Percentiles rank a stretch among this genome's conserved stretches.
Evolutionary conservation across 1,140 invertebrate genomes (phyloP).

Genomic region (Lepidurus arcticus): DNA sequence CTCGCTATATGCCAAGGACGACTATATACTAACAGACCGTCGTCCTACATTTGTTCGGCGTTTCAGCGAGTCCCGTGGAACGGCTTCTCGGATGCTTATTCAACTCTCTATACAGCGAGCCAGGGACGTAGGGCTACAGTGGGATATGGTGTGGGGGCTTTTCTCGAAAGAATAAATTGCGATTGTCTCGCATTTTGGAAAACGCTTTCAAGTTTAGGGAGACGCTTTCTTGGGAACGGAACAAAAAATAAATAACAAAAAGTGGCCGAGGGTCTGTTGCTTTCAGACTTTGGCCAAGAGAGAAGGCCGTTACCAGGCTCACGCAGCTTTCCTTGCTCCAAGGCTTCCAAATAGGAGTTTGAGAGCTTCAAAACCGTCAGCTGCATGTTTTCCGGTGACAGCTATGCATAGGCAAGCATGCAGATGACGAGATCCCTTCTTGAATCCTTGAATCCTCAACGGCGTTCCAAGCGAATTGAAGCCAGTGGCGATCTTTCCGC

Average conservation of each 20-base stretch:
- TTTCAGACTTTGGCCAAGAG: not conserved
- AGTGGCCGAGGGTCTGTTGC: not conserved
- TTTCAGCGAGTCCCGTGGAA: too few species aligned
- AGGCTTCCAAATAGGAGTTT: not conserved
- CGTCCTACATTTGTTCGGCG: not conserved
- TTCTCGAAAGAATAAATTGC: too few species aligned
- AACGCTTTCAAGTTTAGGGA: too few species aligned
- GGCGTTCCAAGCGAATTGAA: not conserved
- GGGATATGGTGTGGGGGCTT: too few species aligned
- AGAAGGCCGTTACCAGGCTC: not conserved
- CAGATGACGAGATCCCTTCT: not conserved
- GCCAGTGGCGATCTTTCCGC: not conserved
- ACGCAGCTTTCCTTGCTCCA: not conserved
- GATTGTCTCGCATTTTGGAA: too few species aligned
- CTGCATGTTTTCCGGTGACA: constrained; percentile 18
- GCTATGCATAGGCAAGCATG: constrained; percentile 7
- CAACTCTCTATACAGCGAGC: too few species aligned
- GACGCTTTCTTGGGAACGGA: not conserved
- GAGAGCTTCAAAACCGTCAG: not conserved
- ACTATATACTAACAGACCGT: not conserved
- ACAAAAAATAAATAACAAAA: not conserved
- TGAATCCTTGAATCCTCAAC: not conserved
- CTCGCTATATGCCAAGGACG: not conserved
- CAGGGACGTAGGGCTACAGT: too few species aligned
- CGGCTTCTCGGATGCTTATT: too few species aligned